Conservation (phyloP, 2,888 invertebrate species). For the Sussaba pulchella region DNA sequence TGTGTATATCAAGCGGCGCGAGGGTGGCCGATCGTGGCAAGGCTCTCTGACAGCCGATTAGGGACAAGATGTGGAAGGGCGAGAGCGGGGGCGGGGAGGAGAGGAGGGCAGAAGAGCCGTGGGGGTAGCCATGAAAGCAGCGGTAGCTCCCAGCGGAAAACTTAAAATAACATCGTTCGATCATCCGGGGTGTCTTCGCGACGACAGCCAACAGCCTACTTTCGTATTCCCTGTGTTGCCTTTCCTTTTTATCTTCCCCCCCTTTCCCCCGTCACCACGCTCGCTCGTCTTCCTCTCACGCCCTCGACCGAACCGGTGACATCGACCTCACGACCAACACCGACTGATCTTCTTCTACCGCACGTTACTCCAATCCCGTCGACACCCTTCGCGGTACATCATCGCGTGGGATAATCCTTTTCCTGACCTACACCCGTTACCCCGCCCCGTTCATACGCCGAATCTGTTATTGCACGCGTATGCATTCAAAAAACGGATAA, state of each 20-base stretch:
- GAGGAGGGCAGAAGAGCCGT: background rate
- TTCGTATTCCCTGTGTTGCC: conserved; percentile 76
- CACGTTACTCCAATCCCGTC: conserved; percentile 1
- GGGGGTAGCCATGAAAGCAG: conserved; percentile 43
- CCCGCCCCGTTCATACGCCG: background rate
- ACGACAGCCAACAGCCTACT: conserved; percentile 77
- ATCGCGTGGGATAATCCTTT: background rate
- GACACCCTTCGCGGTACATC: conserved; percentile 49
- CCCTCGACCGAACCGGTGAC: conserved; percentile 46
- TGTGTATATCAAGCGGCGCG: conserved; percentile 59
- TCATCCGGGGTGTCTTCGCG: conserved; percentile 80
- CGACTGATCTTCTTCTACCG: conserved; percentile 42
- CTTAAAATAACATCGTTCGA: conserved; percentile 84
- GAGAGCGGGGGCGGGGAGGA: no score
- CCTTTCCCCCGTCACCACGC: conserved; percentile 32
- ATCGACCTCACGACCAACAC: conserved; percentile 33
- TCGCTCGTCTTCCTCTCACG: conserved; percentile 39
- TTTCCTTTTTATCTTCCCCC: conserved; percentile 51
- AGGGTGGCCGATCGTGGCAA: conserved; percentile 59
- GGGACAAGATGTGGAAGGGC: conserved; percentile 75
- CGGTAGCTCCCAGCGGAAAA: conserved; percentile 82
- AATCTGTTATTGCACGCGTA: no score
- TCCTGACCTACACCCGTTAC: background rate
- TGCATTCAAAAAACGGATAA: no score
- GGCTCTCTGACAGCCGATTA: conserved; percentile 82